Percentiles rank a stretch among this genome's conserved stretches.
Conservation (phyloP, 2,797 vertebrate genomes). For the Xyrichtys novacula region DNA sequence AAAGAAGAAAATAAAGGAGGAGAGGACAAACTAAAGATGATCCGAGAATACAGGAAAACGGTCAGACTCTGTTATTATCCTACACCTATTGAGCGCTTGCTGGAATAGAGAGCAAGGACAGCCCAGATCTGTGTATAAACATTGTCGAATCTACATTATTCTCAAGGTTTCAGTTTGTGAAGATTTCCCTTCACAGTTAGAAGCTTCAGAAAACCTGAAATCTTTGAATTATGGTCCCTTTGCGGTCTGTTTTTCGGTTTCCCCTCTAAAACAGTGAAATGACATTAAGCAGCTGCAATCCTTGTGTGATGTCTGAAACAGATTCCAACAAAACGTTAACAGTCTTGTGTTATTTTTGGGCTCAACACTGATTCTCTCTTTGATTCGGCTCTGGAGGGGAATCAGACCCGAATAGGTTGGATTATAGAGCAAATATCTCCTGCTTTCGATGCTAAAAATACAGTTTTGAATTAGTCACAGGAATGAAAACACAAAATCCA, state of each 20-base stretch:
- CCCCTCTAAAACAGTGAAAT: not conserved
- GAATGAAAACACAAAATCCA: not conserved
- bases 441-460: too few species aligned
- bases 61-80: slow-evolving; percentile 77
- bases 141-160: not conserved
- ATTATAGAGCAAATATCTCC: not conserved
- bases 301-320: not conserved
- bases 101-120: not conserved
- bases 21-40: slow-evolving; percentile 96
- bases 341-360: not conserved
- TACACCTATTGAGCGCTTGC: not conserved
- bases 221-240: not conserved
- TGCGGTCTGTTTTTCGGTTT: not conserved
- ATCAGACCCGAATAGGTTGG: too few species aligned
- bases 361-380: not conserved
- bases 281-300: not conserved
- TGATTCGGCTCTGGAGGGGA: not conserved
- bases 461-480: not conserved
- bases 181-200: not conserved
- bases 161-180: too few species aligned
- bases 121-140: too few species aligned
- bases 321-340: not conserved
- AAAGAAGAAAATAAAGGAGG: slow-evolving; percentile 97
- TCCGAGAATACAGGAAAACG: slow-evolving; percentile 96
- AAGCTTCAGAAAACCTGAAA: not conserved